Base-by-base conservation (phyloP, 1,140 invertebrate genomes). In the Cepaea nemoralis region DNA sequence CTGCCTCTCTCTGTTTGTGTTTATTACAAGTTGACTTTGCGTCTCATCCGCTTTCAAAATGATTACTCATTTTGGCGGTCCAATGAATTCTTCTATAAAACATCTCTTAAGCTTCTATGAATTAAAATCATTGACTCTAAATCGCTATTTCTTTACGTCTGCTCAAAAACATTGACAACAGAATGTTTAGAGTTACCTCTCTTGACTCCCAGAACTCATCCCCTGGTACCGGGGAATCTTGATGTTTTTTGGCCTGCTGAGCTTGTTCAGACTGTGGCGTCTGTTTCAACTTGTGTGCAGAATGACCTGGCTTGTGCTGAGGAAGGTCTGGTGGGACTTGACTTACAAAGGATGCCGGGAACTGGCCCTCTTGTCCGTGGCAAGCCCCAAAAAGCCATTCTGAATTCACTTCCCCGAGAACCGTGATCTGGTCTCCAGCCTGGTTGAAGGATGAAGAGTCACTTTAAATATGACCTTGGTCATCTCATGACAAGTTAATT, bases 381-480 rank as follows among this genome's bases (percentile, higher is more conserved):
- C 91, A 94, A 89, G 95, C 94, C 33, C 96, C 96, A 86, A 93
- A 95, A 39, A 96, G 93, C 96, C 96, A 97, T 83, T 96, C 95
- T 31, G 83, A 70, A 37, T 85, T 84, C 0, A 96, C 94, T 42
- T 76, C 48, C 85, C 95, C 95, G 80, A 96, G 93, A 55, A 95
- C 91, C 50, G 96, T 93, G 78, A 92, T 94, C 48, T 96, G 93
- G 84, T 95, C 94, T 48, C 95, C 95, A 86, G 94, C 93, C 93
- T 94, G 86, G 14, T 82, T 79, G 63, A 70, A 70, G 76, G 31
- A 37, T 10, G 42, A 66, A 66, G 16, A n/a, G n/a, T n/a, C n/a
- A n/a, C n/a, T n/a, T n/a, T n/a, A n/a, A n/a, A n/a, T n/a, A n/a
- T n/a, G n/a, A n/a, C n/a, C n/a, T n/a, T n/a, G n/a, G n/a, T n/a